These are phyloP conservation scores for Oreocharis arfaki DNA, from an alignment of 2,113 vertebrate genomes.

Conservation along the genomic window DNA sequence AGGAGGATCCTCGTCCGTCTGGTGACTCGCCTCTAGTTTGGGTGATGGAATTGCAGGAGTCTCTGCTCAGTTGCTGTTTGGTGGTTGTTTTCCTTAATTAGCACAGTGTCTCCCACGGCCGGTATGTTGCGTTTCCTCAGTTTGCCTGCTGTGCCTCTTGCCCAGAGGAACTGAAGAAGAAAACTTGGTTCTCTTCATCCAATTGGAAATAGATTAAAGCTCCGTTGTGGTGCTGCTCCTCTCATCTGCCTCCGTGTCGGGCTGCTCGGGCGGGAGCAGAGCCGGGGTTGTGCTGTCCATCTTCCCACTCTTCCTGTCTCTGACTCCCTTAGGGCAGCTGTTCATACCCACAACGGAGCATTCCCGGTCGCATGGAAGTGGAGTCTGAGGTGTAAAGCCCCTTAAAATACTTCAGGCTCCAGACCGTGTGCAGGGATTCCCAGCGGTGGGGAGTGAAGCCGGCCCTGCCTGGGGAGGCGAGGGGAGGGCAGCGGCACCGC, in stretches of 20 bases:
- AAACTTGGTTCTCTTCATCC: background rate
- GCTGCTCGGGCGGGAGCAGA: background rate
- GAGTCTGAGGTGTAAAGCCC: background rate
- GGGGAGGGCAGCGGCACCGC: background rate
- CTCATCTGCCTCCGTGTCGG: background rate
- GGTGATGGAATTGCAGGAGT: background rate
- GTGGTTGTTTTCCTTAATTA: background rate
- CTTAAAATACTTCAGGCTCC: background rate
- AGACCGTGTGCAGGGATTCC: background rate
- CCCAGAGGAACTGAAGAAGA: constrained; percentile 42
- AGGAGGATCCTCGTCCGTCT: background rate
- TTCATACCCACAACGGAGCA: accelerated
- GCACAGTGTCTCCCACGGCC: background rate
- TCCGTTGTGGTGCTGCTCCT: background rate
- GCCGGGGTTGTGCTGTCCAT: background rate
- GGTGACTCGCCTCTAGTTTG: background rate
- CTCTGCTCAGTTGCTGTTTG: background rate
- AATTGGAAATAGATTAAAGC: background rate
- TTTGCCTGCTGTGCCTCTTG: constrained; percentile 53
- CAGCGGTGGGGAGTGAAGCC: background rate
- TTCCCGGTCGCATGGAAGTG: background rate
- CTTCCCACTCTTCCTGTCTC: background rate
- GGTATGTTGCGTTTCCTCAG: background rate
- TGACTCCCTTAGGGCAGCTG: background rate
- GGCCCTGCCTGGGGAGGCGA: background rate